These are phyloP conservation scores for Sarcophaga subvicina DNA, from an alignment of 2,888 invertebrate species.

Conservation along the genomic window DNA sequence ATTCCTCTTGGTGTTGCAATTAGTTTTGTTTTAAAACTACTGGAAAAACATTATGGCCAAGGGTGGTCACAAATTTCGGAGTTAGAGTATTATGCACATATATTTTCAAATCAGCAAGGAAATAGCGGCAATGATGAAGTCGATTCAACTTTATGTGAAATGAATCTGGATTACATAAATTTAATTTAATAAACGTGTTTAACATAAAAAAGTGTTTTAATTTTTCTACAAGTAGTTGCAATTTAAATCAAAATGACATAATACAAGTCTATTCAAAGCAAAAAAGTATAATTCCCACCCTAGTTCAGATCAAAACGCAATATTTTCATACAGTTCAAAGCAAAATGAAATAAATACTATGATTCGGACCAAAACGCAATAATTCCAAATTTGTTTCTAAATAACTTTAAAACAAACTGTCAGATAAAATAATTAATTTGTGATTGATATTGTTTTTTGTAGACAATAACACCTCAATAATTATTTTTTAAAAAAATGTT, in stretches of 20 bases:
- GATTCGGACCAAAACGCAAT: not conserved
- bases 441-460: conserved; percentile 2
- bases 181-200: no score
- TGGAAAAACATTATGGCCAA: no score
- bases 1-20: no score
- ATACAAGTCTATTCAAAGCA: conserved; percentile 13
- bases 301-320: conserved; percentile 19
- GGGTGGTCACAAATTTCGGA: no score
- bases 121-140: no score
- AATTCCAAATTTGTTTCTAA: not conserved
- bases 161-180: no score
- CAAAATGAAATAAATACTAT: not conserved
- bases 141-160: no score
- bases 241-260: not conserved
- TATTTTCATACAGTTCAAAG: not conserved
- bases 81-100: no score
- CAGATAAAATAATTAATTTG: conserved; percentile 7
- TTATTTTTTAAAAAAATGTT: not conserved
- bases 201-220: no score
- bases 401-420: not conserved
- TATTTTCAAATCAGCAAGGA: no score
- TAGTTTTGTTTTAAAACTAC: no score
- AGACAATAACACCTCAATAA: not conserved
- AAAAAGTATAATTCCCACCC: conserved; percentile 2
- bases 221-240: no score